phyloP scores from a whole-genome alignment of 2,888 invertebrate genomes.

The Nephrotoma flavescens region DNA sequence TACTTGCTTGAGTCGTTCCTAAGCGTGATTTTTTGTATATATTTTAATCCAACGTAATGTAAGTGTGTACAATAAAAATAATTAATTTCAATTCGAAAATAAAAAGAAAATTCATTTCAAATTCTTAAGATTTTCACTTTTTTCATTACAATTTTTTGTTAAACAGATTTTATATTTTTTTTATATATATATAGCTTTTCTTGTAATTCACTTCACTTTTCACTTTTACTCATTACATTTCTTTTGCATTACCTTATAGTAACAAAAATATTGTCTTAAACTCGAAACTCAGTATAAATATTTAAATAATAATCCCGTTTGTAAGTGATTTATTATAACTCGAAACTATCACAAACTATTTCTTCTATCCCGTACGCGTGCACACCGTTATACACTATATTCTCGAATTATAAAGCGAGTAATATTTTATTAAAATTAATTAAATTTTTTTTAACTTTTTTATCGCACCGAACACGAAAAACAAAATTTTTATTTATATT shows the following conservation, averaged over 20 bases:
- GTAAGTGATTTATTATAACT: background rate
- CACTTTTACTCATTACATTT: background rate
- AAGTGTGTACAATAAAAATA: background rate
- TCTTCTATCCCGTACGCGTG: background rate
- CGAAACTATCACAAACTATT: background rate
- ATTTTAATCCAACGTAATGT: background rate
- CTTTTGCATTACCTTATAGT: background rate
- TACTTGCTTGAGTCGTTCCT: background rate
- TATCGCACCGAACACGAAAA: conserved; percentile 1
- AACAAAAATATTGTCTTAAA: background rate
- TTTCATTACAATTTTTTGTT: background rate
- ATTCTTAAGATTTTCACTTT: background rate
- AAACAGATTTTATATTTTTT: background rate
- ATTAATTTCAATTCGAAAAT: background rate
- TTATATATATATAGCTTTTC: background rate
- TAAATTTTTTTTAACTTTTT: background rate
- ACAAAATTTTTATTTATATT: conserved; percentile 11
- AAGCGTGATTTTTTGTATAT: background rate
- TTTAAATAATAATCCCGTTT: no score
- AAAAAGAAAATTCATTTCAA: background rate
- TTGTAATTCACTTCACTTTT: background rate
- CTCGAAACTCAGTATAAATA: background rate
- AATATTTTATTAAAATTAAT: background rate
- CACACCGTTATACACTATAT: background rate
- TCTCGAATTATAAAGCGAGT: background rate